Conservation (phyloP, 2,113 vertebrate genomes). For the Agapornis roseicollis region DNA sequence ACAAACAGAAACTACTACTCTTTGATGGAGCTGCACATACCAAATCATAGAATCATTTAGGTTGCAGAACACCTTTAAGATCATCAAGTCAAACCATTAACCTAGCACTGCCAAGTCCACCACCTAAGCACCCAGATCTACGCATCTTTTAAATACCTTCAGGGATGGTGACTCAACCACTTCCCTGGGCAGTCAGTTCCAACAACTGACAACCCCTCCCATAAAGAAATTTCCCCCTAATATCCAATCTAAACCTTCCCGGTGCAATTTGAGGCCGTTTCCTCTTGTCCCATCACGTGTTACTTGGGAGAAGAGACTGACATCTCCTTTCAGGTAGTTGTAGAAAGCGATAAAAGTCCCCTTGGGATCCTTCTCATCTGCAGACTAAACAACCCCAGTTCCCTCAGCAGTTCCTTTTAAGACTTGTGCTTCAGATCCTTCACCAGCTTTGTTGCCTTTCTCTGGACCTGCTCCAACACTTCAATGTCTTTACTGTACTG, state of each 20-base stretch:
- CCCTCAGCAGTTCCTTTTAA: neutral
- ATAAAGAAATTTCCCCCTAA: neutral
- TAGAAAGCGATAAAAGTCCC: neutral
- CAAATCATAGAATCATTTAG: neutral
- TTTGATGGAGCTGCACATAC: neutral
- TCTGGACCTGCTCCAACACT: neutral
- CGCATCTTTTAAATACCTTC: neutral
- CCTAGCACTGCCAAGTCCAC: neutral
- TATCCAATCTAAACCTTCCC: neutral
- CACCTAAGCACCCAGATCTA: neutral
- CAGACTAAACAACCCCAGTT: neutral
- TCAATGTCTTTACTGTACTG: neutral
- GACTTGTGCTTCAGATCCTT: neutral
- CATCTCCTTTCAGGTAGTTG: neutral
- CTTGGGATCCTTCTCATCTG: neutral
- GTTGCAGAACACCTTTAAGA: neutral
- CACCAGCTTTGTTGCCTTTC: neutral
- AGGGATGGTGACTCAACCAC: neutral
- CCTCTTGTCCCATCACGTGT: accelerated
- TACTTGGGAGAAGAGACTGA: neutral
- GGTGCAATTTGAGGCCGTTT: neutral
- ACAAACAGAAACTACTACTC: neutral
- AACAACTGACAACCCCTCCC: neutral
- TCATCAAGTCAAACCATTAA: neutral
- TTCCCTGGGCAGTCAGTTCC: neutral